These are phyloP conservation scores for Bombus terrestris DNA, from an alignment of 1,140 invertebrate species.

Conservation along the genomic window DNA sequence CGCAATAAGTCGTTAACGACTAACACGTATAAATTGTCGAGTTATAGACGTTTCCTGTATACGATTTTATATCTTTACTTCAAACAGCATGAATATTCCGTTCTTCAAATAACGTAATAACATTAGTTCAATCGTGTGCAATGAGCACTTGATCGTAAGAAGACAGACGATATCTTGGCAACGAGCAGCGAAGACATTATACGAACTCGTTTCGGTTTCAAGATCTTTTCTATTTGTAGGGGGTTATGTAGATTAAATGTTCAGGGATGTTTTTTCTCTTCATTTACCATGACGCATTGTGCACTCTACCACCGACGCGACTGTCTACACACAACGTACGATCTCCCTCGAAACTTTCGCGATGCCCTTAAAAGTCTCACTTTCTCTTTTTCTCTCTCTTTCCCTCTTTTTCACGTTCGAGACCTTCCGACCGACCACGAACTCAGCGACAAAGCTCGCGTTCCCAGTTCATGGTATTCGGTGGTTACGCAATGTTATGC, in stretches of 20 bases:
- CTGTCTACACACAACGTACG: too few relatives aligned
- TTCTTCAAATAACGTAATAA: too few relatives aligned
- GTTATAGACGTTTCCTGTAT: too few relatives aligned
- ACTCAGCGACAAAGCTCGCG: background rate
- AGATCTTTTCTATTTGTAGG: background rate
- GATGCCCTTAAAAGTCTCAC: background rate
- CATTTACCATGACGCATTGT: conserved; percentile 28
- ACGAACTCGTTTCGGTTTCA: background rate
- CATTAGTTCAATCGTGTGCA: too few relatives aligned
- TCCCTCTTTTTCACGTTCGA: background rate
- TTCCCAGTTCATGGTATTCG: background rate
- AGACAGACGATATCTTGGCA: too few relatives aligned
- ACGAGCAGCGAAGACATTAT: too few relatives aligned
- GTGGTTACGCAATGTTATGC: background rate
- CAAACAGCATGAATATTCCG: too few relatives aligned
- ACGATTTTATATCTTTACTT: too few relatives aligned
- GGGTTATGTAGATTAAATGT: conserved; percentile 11
- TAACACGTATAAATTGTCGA: too few relatives aligned
- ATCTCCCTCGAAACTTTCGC: background rate
- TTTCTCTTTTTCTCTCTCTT: background rate
- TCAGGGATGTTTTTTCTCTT: conserved; percentile 8
- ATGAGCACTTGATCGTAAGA: too few relatives aligned
- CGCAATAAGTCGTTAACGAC: too few relatives aligned
- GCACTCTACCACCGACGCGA: background rate
- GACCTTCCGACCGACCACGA: background rate